Evolutionary conservation across 2,888 invertebrate genomes (phyloP), one percentile per base, ranked within the genome.

Genomic region (Camponotus fellah): DNA sequence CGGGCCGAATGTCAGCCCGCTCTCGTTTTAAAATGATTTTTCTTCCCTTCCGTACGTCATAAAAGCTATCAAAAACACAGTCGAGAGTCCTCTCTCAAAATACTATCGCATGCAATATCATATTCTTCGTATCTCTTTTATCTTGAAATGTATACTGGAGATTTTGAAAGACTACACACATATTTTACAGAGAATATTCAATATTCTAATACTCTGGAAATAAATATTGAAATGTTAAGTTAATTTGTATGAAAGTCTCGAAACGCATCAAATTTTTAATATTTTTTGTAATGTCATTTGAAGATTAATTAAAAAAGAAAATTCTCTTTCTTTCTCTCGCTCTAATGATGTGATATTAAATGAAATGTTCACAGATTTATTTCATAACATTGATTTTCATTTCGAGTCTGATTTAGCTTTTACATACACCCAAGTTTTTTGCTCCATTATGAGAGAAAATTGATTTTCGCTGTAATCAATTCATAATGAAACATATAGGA

Each of bases 11-110:
- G 71, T 71, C 79, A 60, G 60, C 72, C 10, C 32, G 21, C 40
- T 26, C 37, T 72, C 46, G 37, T 62, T 60, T 72, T 46, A 80
- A 80, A 80, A 80, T 80, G 37, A 80, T 80, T 72, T 62, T 79
- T 58, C 43, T 58, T 69, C 60, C 8, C 46, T 17, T 37, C 79
- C 26, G 81, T 56, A 53, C 10, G 8, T 53, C 53, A n/a, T 62
- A 56, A 81, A 81, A 81, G 64, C 75, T 56, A 76, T 72, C 26
- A 53, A 40, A 53, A 53, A 53, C 64, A 40, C 26, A 53, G 6
- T 64, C 64, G 75, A 62, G 21, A 64, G 53, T 40, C 60, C 32
- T 58, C 40, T 68, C 71, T 80, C 79, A 26, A 62, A 69, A 62
- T 80, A 62, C 21, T 71, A 66, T 53, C 21, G 40, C n/a, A 34